Conservation (phyloP, 2,113 vertebrate genomes). For the Muscicapa adusta region DNA sequence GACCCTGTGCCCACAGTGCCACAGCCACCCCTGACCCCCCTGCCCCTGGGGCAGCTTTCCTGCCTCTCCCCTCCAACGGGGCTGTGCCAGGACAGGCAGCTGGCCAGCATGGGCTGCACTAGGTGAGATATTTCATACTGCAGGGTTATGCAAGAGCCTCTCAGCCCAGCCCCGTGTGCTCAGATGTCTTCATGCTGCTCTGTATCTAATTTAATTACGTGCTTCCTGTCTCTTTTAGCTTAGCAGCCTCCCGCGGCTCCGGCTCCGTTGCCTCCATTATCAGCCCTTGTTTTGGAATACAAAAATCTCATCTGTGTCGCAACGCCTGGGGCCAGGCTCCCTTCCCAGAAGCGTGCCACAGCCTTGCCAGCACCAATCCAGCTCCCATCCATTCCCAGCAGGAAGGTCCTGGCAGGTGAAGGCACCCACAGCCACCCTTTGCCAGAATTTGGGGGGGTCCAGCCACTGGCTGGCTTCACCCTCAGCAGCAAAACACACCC, state of each 20-base stretch:
- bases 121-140: neutral
- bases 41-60: neutral
- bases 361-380: neutral
- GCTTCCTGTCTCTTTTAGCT: slow-evolving; percentile 48
- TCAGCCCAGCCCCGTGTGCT: neutral
- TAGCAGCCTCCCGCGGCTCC: neutral
- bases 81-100: neutral
- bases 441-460: neutral
- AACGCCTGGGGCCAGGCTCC: neutral
- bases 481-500: neutral
- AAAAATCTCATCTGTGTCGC: neutral
- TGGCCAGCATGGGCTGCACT: fast-evolving
- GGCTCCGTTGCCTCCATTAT: neutral
- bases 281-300: slow-evolving; percentile 51
- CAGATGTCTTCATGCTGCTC: slow-evolving; percentile 9
- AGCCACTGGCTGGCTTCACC: neutral
- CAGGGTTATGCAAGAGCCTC: neutral
- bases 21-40: neutral
- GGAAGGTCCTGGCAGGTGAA: neutral
- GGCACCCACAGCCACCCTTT: neutral
- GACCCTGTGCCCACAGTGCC: neutral
- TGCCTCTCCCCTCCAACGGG: fast-evolving
- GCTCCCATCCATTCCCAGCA: neutral
- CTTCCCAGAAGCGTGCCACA: neutral
- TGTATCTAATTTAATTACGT: slow-evolving; percentile 43